These are phyloP conservation scores for Pseudomyrmex cubaensis DNA, from an alignment of 1,140 invertebrate species.

Conservation along the genomic window DNA sequence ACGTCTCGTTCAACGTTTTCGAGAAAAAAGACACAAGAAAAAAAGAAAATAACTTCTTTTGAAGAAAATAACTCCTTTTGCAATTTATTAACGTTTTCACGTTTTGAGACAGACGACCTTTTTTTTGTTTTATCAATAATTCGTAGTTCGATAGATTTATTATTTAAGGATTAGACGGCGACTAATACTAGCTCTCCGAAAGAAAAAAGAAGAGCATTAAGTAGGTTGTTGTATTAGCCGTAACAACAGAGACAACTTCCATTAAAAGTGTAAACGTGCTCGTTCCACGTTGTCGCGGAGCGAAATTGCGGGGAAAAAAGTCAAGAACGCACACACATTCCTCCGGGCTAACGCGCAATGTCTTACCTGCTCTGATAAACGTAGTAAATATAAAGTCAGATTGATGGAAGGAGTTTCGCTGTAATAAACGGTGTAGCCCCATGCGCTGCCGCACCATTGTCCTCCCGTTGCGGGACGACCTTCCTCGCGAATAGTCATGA, in stretches of 20 bases:
- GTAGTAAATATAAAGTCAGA: slow-evolving; percentile 89
- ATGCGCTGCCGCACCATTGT: slow-evolving; percentile 93
- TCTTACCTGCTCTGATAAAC: slow-evolving; percentile 90
- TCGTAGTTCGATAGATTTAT: background rate
- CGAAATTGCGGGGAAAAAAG: slow-evolving; percentile 8
- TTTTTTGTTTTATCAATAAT: background rate
- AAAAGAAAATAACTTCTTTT: too few species aligned
- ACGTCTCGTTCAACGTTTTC: background rate
- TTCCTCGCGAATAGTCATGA: slow-evolving; percentile 91
- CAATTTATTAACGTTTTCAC: slow-evolving; percentile 1
- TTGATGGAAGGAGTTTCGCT: slow-evolving; percentile 92
- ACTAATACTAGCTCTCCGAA: background rate
- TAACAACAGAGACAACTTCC: background rate
- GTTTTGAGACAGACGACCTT: background rate
- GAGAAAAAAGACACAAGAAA: background rate
- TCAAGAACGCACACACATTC: slow-evolving; percentile 30
- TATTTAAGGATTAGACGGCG: background rate
- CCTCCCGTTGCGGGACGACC: slow-evolving; percentile 90
- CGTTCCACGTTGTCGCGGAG: background rate
- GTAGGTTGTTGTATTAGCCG: background rate
- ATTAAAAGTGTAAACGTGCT: background rate
- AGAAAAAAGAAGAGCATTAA: background rate
- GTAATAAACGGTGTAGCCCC: slow-evolving; percentile 94
- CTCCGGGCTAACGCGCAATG: slow-evolving; percentile 23
- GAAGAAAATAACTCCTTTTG: background rate